Evolutionary conservation across 2,888 invertebrate species (phyloP).

Genomic region (Apantesis nais): DNA sequence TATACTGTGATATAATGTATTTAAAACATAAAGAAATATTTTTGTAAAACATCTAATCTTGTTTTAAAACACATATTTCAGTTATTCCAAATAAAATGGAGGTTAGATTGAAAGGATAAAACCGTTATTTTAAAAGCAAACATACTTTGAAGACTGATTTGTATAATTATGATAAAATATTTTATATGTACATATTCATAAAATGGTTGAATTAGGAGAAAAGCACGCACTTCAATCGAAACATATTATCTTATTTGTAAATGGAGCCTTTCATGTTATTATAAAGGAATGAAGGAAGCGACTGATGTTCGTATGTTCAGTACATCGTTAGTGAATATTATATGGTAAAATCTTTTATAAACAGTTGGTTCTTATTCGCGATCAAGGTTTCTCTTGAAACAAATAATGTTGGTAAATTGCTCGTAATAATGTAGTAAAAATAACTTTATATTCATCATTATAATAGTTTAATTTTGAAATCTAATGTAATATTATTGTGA

Average conservation of each 20-base stretch:
- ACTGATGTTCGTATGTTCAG: slow-evolving; percentile 55
- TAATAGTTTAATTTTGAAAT: too few relatives aligned
- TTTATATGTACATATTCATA: slow-evolving; percentile 41
- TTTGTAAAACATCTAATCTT: neutral
- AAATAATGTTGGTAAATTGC: neutral
- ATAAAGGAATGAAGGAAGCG: slow-evolving; percentile 57
- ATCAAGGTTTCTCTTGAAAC: neutral
- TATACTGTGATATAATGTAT: too few relatives aligned
- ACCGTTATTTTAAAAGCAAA: slow-evolving; percentile 37
- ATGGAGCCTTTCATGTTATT: slow-evolving; percentile 69
- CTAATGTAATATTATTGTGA: too few relatives aligned
- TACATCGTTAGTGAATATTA: slow-evolving; percentile 51
- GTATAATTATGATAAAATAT: slow-evolving; percentile 37
- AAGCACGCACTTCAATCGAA: slow-evolving; percentile 69
- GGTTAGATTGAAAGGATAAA: neutral
- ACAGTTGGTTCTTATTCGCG: neutral
- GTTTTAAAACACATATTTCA: neutral
- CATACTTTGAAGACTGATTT: slow-evolving; percentile 36
- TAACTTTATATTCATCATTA: neutral
- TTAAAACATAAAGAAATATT: neutral
- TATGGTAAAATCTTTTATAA: neutral
- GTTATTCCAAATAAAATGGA: neutral
- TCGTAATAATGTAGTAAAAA: neutral
- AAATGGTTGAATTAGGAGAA: slow-evolving; percentile 75
- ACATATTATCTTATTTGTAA: slow-evolving; percentile 62